Evolutionary conservation across 2,797 vertebrate species (phyloP).

Genomic region (Mastacembelus armatus): DNA sequence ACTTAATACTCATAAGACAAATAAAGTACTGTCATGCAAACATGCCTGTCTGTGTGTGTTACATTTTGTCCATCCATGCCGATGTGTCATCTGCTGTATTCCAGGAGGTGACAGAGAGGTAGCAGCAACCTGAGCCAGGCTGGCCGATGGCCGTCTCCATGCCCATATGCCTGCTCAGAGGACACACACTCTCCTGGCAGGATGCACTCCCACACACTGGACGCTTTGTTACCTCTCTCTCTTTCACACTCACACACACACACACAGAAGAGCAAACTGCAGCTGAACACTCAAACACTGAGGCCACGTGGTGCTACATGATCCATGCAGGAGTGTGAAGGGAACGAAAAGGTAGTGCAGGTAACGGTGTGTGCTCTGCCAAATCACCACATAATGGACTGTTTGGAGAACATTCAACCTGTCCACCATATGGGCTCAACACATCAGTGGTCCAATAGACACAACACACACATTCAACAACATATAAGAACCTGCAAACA

Average conservation of each 20-base stretch:
- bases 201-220: conserved; percentile 56
- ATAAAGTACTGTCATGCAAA: no score
- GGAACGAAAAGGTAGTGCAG: conserved; percentile 49
- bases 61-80: conserved; percentile 19
- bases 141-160: conserved; percentile 46
- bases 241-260: conserved; percentile 15
- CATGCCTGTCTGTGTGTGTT: neutral
- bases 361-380: conserved; percentile 58
- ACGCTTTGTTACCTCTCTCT: conserved; percentile 52
- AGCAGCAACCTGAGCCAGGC: conserved; percentile 66
- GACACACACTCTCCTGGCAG: conserved; percentile 60
- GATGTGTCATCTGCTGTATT: conserved; percentile 61
- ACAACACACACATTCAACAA: neutral
- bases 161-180: conserved; percentile 67
- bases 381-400: conserved; percentile 71
- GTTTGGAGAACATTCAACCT: conserved; percentile 54
- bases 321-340: conserved; percentile 44
- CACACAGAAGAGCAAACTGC: conserved; percentile 18
- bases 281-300: conserved; percentile 23
- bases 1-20: no score
- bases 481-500: neutral
- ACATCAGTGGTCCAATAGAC: conserved; percentile 27
- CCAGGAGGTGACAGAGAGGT: conserved; percentile 55
- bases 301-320: conserved; percentile 38
- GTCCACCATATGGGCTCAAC: conserved; percentile 62